These are phyloP conservation scores for Staurois parvus DNA, from an alignment of 2,797 vertebrate species.

Conservation along the genomic window DNA sequence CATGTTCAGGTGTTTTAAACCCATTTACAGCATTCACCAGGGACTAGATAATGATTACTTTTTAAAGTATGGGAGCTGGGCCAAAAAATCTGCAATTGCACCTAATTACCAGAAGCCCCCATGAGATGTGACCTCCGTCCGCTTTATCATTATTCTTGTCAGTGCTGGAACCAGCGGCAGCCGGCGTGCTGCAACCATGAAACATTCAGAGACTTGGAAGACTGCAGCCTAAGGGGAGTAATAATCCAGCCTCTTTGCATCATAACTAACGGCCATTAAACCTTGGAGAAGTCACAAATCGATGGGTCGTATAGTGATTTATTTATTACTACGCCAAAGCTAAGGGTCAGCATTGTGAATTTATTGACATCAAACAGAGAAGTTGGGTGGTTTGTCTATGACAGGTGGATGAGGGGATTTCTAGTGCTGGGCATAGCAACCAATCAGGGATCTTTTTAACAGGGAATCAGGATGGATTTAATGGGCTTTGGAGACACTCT, in stretches of 20 bases:
- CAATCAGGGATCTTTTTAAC: neutral
- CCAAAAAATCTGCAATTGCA: slow-evolving; percentile 35
- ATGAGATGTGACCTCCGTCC: slow-evolving; percentile 1
- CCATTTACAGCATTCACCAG: neutral
- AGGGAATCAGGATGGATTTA: neutral
- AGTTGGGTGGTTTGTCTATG: slow-evolving; percentile 2
- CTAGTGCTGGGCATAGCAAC: neutral
- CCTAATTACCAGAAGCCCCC: slow-evolving; percentile 35
- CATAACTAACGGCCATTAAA: slow-evolving; percentile 67
- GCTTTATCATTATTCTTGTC: slow-evolving; percentile 36
- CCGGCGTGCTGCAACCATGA: slow-evolving; percentile 60
- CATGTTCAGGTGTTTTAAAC: slow-evolving; percentile 38
- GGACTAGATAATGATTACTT: slow-evolving; percentile 10
- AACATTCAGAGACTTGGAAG: slow-evolving; percentile 68
- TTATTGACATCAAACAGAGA: slow-evolving; percentile 50
- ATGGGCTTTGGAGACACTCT: no score
- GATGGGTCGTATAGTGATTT: slow-evolving; percentile 65
- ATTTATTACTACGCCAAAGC: slow-evolving; percentile 62
- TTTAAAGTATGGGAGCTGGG: neutral
- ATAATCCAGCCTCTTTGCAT: slow-evolving; percentile 68
- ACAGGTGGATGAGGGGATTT: neutral
- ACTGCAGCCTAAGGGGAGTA: slow-evolving; percentile 61
- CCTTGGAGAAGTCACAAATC: slow-evolving; percentile 58
- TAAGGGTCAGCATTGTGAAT: slow-evolving; percentile 57
- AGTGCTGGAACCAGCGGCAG: slow-evolving; percentile 9